Evolutionary conservation across 2,888 invertebrate species (phyloP).

Genomic region (Choreutis nemorana): DNA sequence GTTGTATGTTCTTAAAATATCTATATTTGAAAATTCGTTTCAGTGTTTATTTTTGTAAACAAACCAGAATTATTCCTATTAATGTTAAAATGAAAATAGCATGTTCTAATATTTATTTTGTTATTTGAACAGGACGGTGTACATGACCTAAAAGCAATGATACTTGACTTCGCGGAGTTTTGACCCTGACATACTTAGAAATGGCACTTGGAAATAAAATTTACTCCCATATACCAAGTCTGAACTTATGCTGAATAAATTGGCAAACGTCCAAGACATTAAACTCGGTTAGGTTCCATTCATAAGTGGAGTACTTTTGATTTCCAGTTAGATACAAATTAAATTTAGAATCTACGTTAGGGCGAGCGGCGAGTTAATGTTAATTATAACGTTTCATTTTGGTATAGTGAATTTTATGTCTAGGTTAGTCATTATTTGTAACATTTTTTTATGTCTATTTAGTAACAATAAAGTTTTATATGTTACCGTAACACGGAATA

Average conservation of each 20-base stretch:
- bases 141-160: slow-evolving; percentile 29
- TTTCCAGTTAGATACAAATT: slow-evolving; percentile 9
- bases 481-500: no score
- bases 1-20: no score
- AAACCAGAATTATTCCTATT: no score
- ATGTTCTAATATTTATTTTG: slow-evolving; percentile 20
- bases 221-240: slow-evolving; percentile 17
- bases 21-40: no score
- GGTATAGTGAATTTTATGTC: neutral
- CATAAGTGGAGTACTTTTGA: slow-evolving; percentile 17
- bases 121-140: slow-evolving; percentile 28
- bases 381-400: neutral
- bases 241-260: slow-evolving; percentile 30
- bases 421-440: neutral
- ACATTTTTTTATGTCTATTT: neutral
- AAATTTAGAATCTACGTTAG: neutral
- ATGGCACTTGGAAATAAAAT: neutral
- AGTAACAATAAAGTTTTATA: neutral
- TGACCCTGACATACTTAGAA: slow-evolving; percentile 41
- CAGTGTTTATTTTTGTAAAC: no score
- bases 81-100: neutral
- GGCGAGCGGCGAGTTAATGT: neutral
- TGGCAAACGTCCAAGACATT: slow-evolving; percentile 35
- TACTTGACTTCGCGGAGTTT: slow-evolving; percentile 29
- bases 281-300: slow-evolving; percentile 27